These are phyloP conservation scores for Crocallis elinguaria DNA, from an alignment of 2,888 invertebrate genomes.

Conservation along the genomic window DNA sequence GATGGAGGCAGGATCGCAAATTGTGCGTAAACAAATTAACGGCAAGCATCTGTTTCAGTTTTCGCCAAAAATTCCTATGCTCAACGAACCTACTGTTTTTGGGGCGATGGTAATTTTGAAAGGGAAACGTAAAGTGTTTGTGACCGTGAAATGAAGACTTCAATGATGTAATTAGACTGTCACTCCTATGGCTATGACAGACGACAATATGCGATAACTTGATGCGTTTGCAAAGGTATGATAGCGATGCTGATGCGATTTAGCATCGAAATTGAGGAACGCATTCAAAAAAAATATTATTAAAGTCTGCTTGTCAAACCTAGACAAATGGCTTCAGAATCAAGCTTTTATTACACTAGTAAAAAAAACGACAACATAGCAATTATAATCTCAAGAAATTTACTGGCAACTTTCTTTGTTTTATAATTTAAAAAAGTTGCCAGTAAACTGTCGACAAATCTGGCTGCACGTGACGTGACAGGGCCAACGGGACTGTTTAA, in stretches of 20 bases:
- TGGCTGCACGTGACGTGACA: conserved; percentile 10
- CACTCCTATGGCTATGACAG: no score
- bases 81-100: conserved; percentile 21
- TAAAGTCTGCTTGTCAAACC: no score
- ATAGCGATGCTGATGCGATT: no score
- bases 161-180: neutral
- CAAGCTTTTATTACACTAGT: no score
- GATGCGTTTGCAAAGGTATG: no score
- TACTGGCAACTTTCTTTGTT: neutral
- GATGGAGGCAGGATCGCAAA: conserved; percentile 31
- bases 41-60: conserved; percentile 34
- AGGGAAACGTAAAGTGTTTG: neutral
- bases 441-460: neutral
- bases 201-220: no score
- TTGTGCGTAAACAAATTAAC: conserved; percentile 38
- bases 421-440: neutral
- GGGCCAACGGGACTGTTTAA: conserved; percentile 17
- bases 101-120: conserved; percentile 20
- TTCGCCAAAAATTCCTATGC: conserved; percentile 26
- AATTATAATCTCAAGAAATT: no score
- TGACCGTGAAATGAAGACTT: conserved; percentile 18
- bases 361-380: no score
- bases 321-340: no score
- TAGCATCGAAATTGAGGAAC: no score
- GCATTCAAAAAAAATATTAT: no score